Conservation (phyloP, 1,140 invertebrate genomes). For the Philaenus spumarius region DNA sequence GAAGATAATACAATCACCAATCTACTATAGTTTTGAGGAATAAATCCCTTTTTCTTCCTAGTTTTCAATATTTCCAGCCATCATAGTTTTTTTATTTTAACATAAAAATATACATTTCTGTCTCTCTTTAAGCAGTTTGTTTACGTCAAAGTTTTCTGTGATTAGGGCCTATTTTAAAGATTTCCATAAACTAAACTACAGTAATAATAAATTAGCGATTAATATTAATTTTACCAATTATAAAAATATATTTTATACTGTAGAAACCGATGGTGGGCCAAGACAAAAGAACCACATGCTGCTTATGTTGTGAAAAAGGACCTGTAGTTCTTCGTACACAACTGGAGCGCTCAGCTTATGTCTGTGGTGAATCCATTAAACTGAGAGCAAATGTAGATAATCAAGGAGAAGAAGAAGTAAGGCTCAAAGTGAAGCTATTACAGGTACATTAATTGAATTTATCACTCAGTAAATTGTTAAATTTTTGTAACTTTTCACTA, state of each 20-base stretch:
- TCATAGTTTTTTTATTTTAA: not conserved
- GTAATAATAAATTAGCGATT: not conserved
- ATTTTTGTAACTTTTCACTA: too few relatives aligned
- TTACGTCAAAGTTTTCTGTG: not conserved
- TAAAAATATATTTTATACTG: not conserved
- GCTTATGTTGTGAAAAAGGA: slow-evolving; percentile 67
- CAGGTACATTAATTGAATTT: too few relatives aligned
- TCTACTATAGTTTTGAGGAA: too few relatives aligned
- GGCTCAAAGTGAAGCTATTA: slow-evolving; percentile 60
- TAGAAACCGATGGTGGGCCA: slow-evolving; percentile 67
- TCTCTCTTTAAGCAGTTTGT: not conserved
- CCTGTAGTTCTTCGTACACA: slow-evolving; percentile 58
- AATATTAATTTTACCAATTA: not conserved
- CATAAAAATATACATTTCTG: not conserved
- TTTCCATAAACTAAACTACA: not conserved
- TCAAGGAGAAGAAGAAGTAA: slow-evolving; percentile 63
- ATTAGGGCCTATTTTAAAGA: not conserved
- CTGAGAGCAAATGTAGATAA: slow-evolving; percentile 73
- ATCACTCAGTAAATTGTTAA: too few relatives aligned
- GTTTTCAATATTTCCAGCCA: too few relatives aligned
- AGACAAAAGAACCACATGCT: slow-evolving; percentile 62
- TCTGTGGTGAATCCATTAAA: slow-evolving; percentile 71
- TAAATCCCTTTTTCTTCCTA: not conserved
- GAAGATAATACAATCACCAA: too few relatives aligned
- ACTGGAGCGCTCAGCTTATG: slow-evolving; percentile 70